Evolutionary conservation across 2,888 invertebrate genomes (phyloP).

Genomic region (Parnassius mnemosyne): DNA sequence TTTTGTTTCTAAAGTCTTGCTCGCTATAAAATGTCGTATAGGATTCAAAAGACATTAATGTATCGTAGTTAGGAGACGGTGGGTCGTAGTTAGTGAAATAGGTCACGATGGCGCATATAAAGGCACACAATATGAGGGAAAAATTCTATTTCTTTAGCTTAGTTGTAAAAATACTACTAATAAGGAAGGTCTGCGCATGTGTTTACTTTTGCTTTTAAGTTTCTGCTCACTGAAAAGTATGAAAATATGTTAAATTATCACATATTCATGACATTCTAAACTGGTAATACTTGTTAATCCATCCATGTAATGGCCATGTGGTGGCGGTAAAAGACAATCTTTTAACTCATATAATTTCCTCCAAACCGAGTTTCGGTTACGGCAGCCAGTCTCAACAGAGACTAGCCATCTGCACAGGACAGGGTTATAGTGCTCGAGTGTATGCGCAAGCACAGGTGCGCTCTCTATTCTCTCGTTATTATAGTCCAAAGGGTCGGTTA

Average conservation of each 20-base stretch:
- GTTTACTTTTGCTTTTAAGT: constrained; percentile 6
- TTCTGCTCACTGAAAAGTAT: neutral
- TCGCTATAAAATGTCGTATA: constrained; percentile 4
- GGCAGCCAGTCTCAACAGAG: no score
- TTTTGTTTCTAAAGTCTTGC: neutral
- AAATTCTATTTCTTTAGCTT: constrained; percentile 19
- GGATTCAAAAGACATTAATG: constrained; percentile 23
- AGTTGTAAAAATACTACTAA: constrained; percentile 11
- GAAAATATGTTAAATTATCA: neutral
- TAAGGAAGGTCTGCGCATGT: neutral
- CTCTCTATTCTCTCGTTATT: no score
- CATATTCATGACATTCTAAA: no score
- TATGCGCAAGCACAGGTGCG: no score
- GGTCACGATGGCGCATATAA: constrained; percentile 18
- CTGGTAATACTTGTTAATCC: no score
- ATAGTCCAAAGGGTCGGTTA: no score
- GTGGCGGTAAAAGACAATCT: no score
- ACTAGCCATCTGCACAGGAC: no score
- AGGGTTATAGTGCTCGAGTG: no score
- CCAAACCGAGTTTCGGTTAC: no score
- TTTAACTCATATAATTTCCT: no score
- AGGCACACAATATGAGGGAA: constrained; percentile 15
- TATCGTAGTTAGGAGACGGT: constrained; percentile 19
- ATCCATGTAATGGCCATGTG: no score
- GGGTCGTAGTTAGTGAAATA: constrained; percentile 16